Evolutionary conservation across 23 tunicate species (phyloP), one percentile per base, ranked within the genome.

Genomic region (Clavelina lepadiformis): DNA sequence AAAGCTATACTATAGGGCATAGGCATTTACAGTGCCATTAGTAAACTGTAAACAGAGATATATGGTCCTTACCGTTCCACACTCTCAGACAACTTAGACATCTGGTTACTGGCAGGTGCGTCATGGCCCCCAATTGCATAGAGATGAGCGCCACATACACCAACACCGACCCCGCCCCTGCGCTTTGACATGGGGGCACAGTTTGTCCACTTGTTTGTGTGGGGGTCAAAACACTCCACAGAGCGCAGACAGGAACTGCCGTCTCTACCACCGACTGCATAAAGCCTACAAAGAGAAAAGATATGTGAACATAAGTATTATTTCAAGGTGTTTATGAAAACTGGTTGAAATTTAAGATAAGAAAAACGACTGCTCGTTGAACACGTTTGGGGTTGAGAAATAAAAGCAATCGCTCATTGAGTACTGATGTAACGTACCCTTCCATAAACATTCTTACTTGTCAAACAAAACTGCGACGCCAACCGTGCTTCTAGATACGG

Each of bases 101-200:
- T 69, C 71, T 83, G 98, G 73, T 72, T 83, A 65, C 93, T 84
- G 23, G 93, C 98, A 0, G 98, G 98, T 33, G 98, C 93, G 55
- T 93, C 98, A 53, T 93, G 98, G 35, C 98, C 98, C 3, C 98
- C 98, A 31, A 93, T 79, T 20, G 98, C 98, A 36, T 89, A 89
- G 8, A 74, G 57, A 22, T 54, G 69, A 33, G 63, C 76, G 24
- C 77, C 69, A 62, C 82, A 84, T 6, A 93, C 98, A 50, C 87
- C 98, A 7, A 93, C 98, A 2, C 98, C 98, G 13, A 83, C 85
- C 26, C 91, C 82, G 5, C 98, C 98, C 45, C 98, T 71, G 30
- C 98, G 63, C 47, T 91, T 91, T 11, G 65, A 64, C 92, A 91
- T 82, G 31, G 85, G 78, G 50, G 98, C 92, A 50, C 85, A 72